Evolutionary conservation across 37 sponge, comb jelly and placozoan species (phyloP).

Genomic region (Hormiphora californensis): DNA sequence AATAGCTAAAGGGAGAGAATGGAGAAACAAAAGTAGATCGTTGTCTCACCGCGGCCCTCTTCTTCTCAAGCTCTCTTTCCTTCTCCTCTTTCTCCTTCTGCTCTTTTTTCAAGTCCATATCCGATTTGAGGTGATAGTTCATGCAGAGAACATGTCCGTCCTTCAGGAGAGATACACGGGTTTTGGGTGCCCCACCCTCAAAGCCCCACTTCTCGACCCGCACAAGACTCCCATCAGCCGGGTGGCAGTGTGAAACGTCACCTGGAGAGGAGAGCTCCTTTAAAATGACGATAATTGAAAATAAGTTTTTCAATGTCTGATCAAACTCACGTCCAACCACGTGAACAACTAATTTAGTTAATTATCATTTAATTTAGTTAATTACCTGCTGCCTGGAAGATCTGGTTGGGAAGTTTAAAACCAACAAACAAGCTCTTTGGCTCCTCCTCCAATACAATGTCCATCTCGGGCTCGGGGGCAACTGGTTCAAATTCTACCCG

Average conservation of each 20-base stretch:
- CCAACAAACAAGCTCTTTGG: background rate
- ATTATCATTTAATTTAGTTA: no score
- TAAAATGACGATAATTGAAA: background rate
- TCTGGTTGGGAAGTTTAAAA: slow-evolving; percentile 39
- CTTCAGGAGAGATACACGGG: slow-evolving; percentile 19
- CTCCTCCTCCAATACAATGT: slow-evolving; percentile 40
- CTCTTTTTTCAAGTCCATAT: slow-evolving; percentile 45
- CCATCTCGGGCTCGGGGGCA: slow-evolving; percentile 28
- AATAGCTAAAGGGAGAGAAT: no score
- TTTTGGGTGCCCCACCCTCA: background rate
- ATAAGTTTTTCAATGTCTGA: background rate
- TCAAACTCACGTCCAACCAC: no score
- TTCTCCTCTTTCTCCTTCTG: background rate
- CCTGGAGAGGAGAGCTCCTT: background rate
- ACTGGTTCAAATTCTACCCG: slow-evolving; percentile 11
- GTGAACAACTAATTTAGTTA: no score
- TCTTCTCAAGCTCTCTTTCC: background rate
- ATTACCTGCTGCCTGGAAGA: slow-evolving; percentile 25
- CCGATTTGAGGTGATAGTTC: slow-evolving; percentile 46
- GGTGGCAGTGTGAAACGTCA: slow-evolving; percentile 29
- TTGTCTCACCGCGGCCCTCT: background rate
- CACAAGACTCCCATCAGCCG: slow-evolving; percentile 33
- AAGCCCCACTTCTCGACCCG: slow-evolving; percentile 42
- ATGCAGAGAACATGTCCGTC: slow-evolving; percentile 15
- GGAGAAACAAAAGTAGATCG: no score